Evolutionary conservation across 2,797 vertebrate species (phyloP).

Genomic region (Morelia viridis): DNA sequence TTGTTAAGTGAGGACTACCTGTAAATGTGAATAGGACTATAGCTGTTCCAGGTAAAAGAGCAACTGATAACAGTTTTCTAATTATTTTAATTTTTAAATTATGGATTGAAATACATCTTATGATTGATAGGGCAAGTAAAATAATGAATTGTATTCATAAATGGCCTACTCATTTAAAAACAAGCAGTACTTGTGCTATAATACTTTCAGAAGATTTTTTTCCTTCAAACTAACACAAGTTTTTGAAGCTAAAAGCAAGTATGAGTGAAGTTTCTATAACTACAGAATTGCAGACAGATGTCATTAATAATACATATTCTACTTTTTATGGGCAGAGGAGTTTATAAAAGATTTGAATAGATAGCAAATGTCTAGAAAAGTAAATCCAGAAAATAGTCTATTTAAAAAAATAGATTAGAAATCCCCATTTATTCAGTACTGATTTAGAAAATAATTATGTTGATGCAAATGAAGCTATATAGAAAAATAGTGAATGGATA

Average conservation of each 20-base stretch:
- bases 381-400: neutral
- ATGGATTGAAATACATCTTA: neutral
- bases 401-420: neutral
- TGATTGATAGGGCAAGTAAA: neutral
- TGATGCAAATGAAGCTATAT: neutral
- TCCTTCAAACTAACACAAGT: neutral
- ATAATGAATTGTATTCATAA: neutral
- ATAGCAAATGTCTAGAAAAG: neutral
- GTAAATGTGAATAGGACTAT: neutral
- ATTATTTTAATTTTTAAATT: neutral
- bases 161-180: neutral
- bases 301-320: neutral
- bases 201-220: neutral
- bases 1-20: too few species aligned
- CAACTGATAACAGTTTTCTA: too few species aligned
- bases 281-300: neutral
- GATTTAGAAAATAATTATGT: neutral
- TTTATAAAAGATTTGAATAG: neutral
- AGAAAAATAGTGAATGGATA: neutral
- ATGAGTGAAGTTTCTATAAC: neutral
- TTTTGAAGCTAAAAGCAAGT: neutral
- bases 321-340: neutral
- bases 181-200: neutral
- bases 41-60: neutral
- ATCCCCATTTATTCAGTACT: neutral